Conservation (phyloP, 2,888 invertebrate species). For the Suillia variegata region DNA sequence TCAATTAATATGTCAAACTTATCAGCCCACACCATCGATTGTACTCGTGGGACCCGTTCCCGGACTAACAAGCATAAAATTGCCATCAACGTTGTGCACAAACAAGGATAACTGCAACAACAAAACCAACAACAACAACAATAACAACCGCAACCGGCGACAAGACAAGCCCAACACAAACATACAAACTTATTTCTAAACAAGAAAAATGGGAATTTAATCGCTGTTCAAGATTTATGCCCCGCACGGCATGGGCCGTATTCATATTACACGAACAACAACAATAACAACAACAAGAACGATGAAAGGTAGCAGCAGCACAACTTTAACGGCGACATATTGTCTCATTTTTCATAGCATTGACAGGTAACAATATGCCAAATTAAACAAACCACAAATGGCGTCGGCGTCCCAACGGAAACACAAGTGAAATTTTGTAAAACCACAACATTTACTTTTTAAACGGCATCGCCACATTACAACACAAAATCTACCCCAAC, state of each 20-base stretch:
- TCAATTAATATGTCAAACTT: constrained; percentile 32
- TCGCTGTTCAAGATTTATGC: constrained; percentile 15
- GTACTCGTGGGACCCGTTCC: neutral
- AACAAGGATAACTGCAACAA: constrained; percentile 2
- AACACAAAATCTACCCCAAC: constrained; percentile 19
- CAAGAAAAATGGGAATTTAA: constrained; percentile 40
- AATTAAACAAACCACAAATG: constrained; percentile 33
- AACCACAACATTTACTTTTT: constrained; percentile 3
- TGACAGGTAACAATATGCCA: constrained; percentile 43
- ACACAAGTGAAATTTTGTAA: neutral
- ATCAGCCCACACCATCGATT: neutral
- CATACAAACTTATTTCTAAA: constrained; percentile 25
- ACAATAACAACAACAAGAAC: too few species aligned
- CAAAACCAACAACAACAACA: constrained; percentile 10
- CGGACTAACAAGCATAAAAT: constrained; percentile 17
- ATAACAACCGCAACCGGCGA: constrained; percentile 10
- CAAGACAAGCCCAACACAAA: constrained; percentile 7
- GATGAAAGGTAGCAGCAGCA: constrained; percentile 8
- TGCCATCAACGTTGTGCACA: constrained; percentile 10
- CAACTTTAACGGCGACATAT: constrained; percentile 18
- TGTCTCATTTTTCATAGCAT: constrained; percentile 40
- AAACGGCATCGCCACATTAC: constrained; percentile 8
- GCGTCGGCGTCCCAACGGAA: constrained; percentile 7
- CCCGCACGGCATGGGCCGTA: neutral
- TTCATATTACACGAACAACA: neutral